Evolutionary conservation across 2,113 vertebrate species (phyloP).

Genomic region (Hoplias malabaricus): DNA sequence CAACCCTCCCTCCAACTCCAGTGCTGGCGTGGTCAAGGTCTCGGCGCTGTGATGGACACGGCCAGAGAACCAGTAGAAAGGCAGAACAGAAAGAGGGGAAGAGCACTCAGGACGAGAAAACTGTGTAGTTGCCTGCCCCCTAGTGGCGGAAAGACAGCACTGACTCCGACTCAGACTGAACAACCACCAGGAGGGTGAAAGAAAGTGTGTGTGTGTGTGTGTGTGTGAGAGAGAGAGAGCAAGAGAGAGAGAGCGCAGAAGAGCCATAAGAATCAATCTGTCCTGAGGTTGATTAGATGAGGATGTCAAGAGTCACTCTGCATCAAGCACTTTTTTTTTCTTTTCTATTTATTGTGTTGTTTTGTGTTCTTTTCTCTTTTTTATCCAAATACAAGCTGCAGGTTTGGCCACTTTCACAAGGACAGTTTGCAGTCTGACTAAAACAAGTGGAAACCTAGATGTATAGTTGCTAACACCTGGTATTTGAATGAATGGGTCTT

Average conservation of each 20-base stretch:
- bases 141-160: constrained; percentile 66
- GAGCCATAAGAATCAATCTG: constrained; percentile 48
- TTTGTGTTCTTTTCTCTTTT: constrained; percentile 37
- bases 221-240: constrained; percentile 37
- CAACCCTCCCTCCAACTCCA: constrained; percentile 68
- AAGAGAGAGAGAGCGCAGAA: constrained; percentile 44
- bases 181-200: constrained; percentile 46
- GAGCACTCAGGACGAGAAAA: constrained; percentile 56
- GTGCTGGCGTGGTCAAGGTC: constrained; percentile 87
- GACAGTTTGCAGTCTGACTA: not conserved
- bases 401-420: not conserved
- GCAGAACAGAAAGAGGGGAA: constrained; percentile 53
- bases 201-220: constrained; percentile 40
- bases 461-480: no score
- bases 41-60: constrained; percentile 85
- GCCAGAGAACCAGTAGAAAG: constrained; percentile 9
- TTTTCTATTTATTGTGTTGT: constrained; percentile 48
- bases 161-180: constrained; percentile 64
- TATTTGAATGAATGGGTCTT: no score
- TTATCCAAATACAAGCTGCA: constrained; percentile 14
- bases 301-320: constrained; percentile 66
- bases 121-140: constrained; percentile 63
- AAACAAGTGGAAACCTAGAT: no score
- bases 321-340: constrained; percentile 71
- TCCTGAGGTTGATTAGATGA: constrained; percentile 52